A percentile compares a stretch with the other conserved stretches of the same genome.
phyloP scores from a whole-genome alignment of 2,797 vertebrate genomes.

The Acestrorhynchus altus region DNA sequence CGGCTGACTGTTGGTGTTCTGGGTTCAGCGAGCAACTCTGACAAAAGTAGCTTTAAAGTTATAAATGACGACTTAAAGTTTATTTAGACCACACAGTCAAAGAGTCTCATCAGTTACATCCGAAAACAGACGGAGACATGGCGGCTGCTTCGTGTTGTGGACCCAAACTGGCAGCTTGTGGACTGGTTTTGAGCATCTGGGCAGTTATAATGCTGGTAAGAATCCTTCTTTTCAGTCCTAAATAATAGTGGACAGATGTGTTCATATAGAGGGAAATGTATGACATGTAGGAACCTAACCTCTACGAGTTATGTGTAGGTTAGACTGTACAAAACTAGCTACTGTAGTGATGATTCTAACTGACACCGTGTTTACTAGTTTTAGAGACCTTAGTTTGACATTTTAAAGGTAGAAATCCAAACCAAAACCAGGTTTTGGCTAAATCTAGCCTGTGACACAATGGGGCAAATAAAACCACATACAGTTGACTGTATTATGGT shows the following conservation, averaged over 20 bases:
- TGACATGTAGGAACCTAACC: too few species aligned
- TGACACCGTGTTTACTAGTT: too few species aligned
- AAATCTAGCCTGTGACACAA: too few species aligned
- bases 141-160: conserved; percentile 82
- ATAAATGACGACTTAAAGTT: conserved; percentile 24
- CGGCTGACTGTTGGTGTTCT: conserved; percentile 43
- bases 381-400: too few species aligned
- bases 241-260: too few species aligned
- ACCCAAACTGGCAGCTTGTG: conserved; percentile 85
- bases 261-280: too few species aligned
- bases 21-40: neutral
- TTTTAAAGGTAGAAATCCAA: too few species aligned
- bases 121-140: conserved; percentile 65
- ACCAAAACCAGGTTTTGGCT: too few species aligned
- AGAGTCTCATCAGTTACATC: neutral
- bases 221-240: neutral
- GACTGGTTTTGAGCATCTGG: conserved; percentile 85
- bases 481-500: neutral
- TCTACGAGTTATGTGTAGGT: too few species aligned
- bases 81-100: neutral
- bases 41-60: conserved; percentile 10
- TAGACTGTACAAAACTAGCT: too few species aligned
- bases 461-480: neutral
- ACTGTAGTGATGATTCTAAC: too few species aligned
- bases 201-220: conserved; percentile 87